These are phyloP conservation scores for Cryptoprocta ferox DNA, from an alignment of 2,797 vertebrate genomes.

Conservation along the genomic window DNA sequence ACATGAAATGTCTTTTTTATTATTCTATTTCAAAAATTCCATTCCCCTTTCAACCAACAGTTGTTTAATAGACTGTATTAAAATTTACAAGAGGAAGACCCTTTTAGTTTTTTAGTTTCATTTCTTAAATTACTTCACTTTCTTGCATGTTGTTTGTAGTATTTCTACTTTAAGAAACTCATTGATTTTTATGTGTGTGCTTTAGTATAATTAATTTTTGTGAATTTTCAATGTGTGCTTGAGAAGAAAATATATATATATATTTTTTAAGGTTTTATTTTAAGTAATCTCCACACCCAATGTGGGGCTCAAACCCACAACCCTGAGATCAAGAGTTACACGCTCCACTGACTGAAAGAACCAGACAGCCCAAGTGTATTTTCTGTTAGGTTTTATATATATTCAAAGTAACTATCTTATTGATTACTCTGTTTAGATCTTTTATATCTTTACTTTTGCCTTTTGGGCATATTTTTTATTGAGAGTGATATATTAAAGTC, in stretches of 20 bases:
- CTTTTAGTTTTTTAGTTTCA: background rate
- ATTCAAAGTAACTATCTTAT: no score
- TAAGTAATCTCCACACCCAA: no score
- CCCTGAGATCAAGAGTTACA: no score
- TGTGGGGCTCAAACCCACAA: no score
- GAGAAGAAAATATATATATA: no score
- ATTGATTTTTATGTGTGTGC: background rate
- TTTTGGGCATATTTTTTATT: background rate
- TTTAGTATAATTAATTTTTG: background rate
- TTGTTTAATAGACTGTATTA: background rate
- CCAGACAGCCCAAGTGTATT: no score
- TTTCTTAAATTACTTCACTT: conserved; percentile 12
- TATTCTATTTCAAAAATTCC: conserved; percentile 1
- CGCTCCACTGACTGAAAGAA: no score
- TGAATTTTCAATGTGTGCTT: background rate
- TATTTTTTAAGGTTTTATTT: no score
- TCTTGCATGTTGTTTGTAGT: background rate
- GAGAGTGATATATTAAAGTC: background rate
- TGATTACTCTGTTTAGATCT: background rate
- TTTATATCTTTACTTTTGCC: background rate
- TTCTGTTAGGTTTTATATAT: no score
- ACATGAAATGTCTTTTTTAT: background rate
- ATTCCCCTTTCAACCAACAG: background rate
- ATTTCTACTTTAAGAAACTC: conserved; percentile 4
- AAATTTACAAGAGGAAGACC: background rate